Evolutionary conservation across 2,888 invertebrate genomes (phyloP).

Genomic region (Mystacides longicornis): DNA sequence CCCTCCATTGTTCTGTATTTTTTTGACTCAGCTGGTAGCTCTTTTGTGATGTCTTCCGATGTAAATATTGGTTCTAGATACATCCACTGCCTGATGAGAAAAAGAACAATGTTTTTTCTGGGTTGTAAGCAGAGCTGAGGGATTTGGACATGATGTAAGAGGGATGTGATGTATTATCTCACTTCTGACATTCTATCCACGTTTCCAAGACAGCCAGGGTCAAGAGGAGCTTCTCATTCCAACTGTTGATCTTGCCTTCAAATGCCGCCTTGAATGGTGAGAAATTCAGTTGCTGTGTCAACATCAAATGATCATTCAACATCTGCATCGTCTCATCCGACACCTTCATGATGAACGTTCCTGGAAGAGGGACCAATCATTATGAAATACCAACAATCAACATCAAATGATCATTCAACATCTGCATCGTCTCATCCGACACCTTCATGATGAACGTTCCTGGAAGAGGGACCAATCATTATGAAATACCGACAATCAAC

Average conservation of each 20-base stretch:
- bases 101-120: not conserved
- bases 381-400: too few relatives aligned
- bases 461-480: too few relatives aligned
- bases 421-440: constrained; percentile 63
- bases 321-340: constrained; percentile 66
- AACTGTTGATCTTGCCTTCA: constrained; percentile 63
- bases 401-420: constrained; percentile 69
- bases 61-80: constrained; percentile 78
- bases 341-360: constrained; percentile 67
- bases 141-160: not conserved
- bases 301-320: constrained; percentile 67
- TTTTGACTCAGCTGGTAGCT: constrained; percentile 70
- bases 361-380: constrained; percentile 33
- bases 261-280: constrained; percentile 74
- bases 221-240: constrained; percentile 61
- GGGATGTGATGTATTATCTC: constrained; percentile 10
- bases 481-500: too few relatives aligned
- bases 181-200: constrained; percentile 71
- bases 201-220: constrained; percentile 57
- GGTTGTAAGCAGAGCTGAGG: not conserved
- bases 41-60: constrained; percentile 71
- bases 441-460: constrained; percentile 70
- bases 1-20: constrained; percentile 73
- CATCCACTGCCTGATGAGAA: constrained; percentile 60
- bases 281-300: constrained; percentile 67